Evolutionary conservation across 2,113 vertebrate genomes (phyloP).

Genomic region (Pongo pygmaeus): DNA sequence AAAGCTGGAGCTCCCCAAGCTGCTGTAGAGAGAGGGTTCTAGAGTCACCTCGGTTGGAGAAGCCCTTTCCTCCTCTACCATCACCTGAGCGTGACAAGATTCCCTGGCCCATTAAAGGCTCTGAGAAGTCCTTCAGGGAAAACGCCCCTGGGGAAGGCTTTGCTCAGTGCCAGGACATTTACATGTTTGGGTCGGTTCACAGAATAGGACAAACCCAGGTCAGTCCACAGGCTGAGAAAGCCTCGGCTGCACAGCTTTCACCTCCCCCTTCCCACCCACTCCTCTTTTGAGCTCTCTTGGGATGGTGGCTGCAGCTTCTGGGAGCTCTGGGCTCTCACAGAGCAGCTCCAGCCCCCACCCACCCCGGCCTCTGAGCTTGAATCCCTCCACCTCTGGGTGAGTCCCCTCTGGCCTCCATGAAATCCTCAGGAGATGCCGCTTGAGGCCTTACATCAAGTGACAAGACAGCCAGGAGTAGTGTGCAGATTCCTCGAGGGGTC

Average conservation of each 20-base stretch:
- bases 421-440: neutral
- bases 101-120: neutral
- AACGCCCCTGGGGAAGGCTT: accelerated
- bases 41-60: neutral
- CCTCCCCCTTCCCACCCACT: neutral
- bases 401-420: neutral
- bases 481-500: neutral
- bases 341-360: accelerated
- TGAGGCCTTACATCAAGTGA: neutral
- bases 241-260: neutral
- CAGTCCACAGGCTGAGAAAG: neutral
- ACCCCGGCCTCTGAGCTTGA: accelerated
- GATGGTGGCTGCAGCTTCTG: accelerated
- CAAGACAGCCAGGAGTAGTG: neutral
- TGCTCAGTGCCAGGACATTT: neutral
- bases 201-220: neutral
- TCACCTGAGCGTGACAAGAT: neutral
- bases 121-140: neutral
- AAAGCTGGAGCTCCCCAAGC: accelerated
- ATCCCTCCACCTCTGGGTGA: neutral
- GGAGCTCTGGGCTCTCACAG: neutral
- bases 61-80: neutral
- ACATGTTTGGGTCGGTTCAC: neutral
- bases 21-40: too few relatives aligned
- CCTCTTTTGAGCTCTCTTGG: neutral